Evolutionary conservation across 1,140 invertebrate genomes (phyloP).

Genomic region (Bombus superbus): DNA sequence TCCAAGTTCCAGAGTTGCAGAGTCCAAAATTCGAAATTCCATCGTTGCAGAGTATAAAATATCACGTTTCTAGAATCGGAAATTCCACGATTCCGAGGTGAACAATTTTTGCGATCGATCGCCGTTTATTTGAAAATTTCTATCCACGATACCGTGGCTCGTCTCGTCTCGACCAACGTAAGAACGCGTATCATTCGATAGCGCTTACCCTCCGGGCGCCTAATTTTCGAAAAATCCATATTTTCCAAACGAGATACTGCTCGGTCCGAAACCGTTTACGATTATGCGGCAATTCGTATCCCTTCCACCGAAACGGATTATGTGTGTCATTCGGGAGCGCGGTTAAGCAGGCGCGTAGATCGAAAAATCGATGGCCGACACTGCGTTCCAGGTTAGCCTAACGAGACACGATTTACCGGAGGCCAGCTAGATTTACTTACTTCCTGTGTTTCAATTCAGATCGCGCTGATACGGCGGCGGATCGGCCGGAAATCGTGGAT

Average conservation of each 20-base stretch:
- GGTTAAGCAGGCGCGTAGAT: neutral
- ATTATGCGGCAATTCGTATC: neutral
- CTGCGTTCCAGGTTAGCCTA: constrained; percentile 18
- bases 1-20: too few relatives aligned
- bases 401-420: constrained; percentile 48
- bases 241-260: too few relatives aligned
- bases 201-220: too few relatives aligned
- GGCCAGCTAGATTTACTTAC: constrained; percentile 41
- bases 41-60: neutral
- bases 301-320: neutral
- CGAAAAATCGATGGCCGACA: constrained; percentile 36
- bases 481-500: constrained; percentile 52
- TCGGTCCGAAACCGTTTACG: too few relatives aligned
- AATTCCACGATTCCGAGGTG: too few relatives aligned
- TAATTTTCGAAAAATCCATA: too few relatives aligned
- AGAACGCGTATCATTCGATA: too few relatives aligned
- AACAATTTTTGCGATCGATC: neutral
- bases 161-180: too few relatives aligned
- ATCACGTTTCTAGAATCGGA: too few relatives aligned
- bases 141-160: neutral
- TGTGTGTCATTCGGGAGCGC: neutral
- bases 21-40: neutral
- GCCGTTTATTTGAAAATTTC: neutral
- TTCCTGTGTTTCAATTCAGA: constrained; percentile 51
- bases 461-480: constrained; percentile 25